Evolutionary conservation across 1,140 invertebrate genomes (phyloP), one percentile per base, ranked within the genome.

Genomic region (Scylla paramamosain): DNA sequence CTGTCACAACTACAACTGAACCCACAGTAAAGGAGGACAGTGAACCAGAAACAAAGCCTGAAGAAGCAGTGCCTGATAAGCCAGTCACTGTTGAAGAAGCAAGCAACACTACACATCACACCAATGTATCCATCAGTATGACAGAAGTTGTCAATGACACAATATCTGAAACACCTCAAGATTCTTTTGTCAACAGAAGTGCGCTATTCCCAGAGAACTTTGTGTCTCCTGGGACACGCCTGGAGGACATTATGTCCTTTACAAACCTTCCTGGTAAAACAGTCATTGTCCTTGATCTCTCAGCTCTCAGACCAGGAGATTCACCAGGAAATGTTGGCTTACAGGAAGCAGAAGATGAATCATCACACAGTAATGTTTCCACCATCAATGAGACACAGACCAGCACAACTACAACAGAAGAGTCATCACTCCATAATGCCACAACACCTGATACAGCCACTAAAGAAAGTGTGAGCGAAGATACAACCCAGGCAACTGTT

Each of bases 151-250:
- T 32, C 10, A 52, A 48, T 39, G 89, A 39, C 32, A 93, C 14
- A 16, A 32, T 52, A 29, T 29, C 39, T 16, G 32, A 59, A 28
- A 59, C 91, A n/a, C 48, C 48, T 32, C 59, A 45, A 28, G 86
- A 95, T 6, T n/a, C 90, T 29, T 39, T 14, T 0, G 31, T 52
- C 48, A 92, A 95, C 12, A 20, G 0, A 1, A 91, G 32, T 59
- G 28, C 20, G 1, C 6, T 77, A 4, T 92, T 90, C 46, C 45
- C 90, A 28, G 91, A 91, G 46, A 77, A 92, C 29, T 92, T 83
- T 88, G 89, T 95, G 16, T 95, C 94, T 87, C 94, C 94, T 46
- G 94, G 94, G 10, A 95, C 94, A 45, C 94, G 94, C 14, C 29
- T 87, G 29, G 90, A 95, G 90, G 91, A 92, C 25, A 87, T 92